phyloP scores from a whole-genome alignment of 1,140 invertebrate genomes.

The Rhopalosiphum maidis region DNA sequence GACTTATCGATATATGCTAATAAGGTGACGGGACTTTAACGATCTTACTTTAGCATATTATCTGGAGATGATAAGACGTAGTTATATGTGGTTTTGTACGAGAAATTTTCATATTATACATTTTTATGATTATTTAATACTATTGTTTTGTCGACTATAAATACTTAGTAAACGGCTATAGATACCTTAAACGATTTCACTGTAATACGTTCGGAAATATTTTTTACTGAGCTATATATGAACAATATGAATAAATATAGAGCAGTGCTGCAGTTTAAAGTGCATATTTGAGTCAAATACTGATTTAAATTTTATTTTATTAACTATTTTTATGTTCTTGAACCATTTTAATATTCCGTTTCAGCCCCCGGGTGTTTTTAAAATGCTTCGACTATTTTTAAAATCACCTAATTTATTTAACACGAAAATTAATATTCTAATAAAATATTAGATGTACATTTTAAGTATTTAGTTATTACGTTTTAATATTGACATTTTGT shows the following conservation, averaged over 20 bases:
- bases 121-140: background rate
- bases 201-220: background rate
- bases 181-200: background rate
- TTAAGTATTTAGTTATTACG: background rate
- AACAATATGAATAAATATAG: too few species aligned
- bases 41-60: background rate
- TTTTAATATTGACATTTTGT: background rate
- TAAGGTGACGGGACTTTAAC: background rate
- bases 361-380: background rate
- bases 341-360: too few species aligned
- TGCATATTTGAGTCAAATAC: background rate
- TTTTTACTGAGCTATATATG: background rate
- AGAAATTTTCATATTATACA: background rate
- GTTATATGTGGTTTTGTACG: background rate
- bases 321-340: background rate
- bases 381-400: background rate
- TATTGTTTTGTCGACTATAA: background rate
- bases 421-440: background rate
- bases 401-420: background rate
- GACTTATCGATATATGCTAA: background rate
- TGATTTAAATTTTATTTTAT: background rate
- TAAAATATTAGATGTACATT: background rate
- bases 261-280: background rate
- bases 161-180: too few species aligned
- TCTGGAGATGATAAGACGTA: background rate